Evolutionary conservation across 2,888 invertebrate genomes (phyloP).

Genomic region (Junonia oenone): DNA sequence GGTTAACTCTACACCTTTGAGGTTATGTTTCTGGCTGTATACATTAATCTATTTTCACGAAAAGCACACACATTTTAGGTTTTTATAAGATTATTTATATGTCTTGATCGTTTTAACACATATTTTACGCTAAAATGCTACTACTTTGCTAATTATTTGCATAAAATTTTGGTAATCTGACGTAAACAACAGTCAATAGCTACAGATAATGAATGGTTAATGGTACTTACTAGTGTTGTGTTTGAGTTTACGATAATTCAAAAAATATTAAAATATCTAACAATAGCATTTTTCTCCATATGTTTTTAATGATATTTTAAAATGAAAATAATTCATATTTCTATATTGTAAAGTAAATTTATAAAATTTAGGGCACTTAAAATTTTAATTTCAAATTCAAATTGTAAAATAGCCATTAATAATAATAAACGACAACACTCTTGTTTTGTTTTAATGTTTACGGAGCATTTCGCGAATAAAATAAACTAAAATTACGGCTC

Average conservation of each 20-base stretch:
- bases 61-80: background rate
- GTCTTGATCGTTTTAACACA: background rate
- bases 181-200: constrained; percentile 16
- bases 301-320: too few relatives aligned
- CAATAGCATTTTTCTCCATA: too few relatives aligned
- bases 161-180: constrained; percentile 10
- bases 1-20: constrained; percentile 21
- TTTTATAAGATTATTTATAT: background rate
- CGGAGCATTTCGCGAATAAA: background rate
- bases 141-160: background rate
- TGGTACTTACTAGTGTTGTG: too few relatives aligned
- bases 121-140: background rate
- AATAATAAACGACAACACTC: too few relatives aligned
- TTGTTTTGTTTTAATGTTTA: constrained; percentile 5
- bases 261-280: too few relatives aligned
- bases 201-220: background rate
- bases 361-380: too few relatives aligned
- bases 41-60: background rate
- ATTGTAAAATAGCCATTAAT: too few relatives aligned
- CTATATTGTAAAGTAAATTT: too few relatives aligned
- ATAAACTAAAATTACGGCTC: background rate
- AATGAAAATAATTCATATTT: too few relatives aligned
- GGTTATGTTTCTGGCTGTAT: constrained; percentile 26
- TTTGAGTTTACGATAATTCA: too few relatives aligned
- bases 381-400: too few relatives aligned